These are phyloP conservation scores for Drosophila mojavensis DNA, from an alignment of 1,140 invertebrate species.

Conservation along the genomic window DNA sequence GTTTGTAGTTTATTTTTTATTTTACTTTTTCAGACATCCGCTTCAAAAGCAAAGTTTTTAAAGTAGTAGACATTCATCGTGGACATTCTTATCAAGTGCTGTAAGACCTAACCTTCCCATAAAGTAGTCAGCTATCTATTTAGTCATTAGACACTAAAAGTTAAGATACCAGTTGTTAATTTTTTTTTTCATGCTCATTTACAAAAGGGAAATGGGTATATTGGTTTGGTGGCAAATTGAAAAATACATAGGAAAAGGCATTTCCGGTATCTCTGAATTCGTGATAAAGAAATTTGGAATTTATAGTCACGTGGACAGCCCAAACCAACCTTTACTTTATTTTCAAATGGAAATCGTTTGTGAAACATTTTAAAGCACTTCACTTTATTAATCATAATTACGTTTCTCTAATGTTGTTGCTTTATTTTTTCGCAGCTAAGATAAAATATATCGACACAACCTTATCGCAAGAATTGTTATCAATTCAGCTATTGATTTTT, in stretches of 20 bases:
- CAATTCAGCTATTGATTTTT: not conserved
- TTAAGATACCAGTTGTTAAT: no score
- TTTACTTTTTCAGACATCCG: slow-evolving; percentile 8
- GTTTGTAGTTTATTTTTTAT: not conserved
- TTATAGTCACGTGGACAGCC: no score
- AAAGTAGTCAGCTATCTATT: not conserved
- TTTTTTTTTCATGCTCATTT: not conserved
- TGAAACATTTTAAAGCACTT: no score
- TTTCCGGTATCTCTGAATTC: no score
- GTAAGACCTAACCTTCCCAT: not conserved
- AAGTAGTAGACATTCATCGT: not conserved
- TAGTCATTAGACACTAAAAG: not conserved
- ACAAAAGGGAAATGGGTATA: no score
- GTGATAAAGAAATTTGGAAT: no score
- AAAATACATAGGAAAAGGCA: no score
- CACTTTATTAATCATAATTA: no score
- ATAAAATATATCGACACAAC: slow-evolving; percentile 5
- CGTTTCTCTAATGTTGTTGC: not conserved
- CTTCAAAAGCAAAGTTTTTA: not conserved
- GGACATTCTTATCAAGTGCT: not conserved
- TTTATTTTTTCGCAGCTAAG: not conserved
- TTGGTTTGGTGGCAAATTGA: no score
- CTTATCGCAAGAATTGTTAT: slow-evolving; percentile 24
- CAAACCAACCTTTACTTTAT: no score
- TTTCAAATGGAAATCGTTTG: no score